Base-by-base conservation (phyloP, 2,888 invertebrate species). In the Camptogramma bilineatum region DNA sequence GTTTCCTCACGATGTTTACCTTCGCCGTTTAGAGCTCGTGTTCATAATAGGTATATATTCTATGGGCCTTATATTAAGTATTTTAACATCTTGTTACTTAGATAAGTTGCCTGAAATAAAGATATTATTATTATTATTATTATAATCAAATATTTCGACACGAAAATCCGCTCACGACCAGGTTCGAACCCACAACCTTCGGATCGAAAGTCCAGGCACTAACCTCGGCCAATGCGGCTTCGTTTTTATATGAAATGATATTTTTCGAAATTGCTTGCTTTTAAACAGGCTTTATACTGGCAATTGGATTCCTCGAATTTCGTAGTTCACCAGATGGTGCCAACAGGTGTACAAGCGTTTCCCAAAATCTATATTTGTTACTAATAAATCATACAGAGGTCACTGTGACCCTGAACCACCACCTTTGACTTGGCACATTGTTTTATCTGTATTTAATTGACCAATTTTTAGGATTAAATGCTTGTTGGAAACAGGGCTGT, bases 361-460 rank as follows among this genome's bases (percentile, higher is more conserved):
- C 54, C 53, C 34, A 58, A 63, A 62, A 66, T 55, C 51, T 54
- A 19, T 53, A 39, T 57, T 46, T 46, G 56, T 53, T 28, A 34
- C 7, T 24, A 58, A 62, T 62, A 65, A 63, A 64, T 66, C 59
- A 64, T 52, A 13, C 52, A 39, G 64, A 57, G 72, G 70, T 66
- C 68, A 52, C 28, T 50, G 31, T 59, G 66, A 61, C 73, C 72
- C 63, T 73, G 70, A 73, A 66, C 73, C 52, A 52, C 31, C 56
- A 72, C 72, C 70, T 72, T 70, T 71, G 66, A 54, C 60, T 62
- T 66, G 65, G 54, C 60, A 8, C 34, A 59, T 65, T 51, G 66
- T 68, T 70, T 71, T 54, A 70, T 67, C 31, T 18, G 48, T 58
- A 53, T 70, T 69, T 70, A 70, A 73, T 73, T 66, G 64, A 46